Conservation (phyloP, 2,888 invertebrate genomes). For the Eupelmus urozonus region DNA sequence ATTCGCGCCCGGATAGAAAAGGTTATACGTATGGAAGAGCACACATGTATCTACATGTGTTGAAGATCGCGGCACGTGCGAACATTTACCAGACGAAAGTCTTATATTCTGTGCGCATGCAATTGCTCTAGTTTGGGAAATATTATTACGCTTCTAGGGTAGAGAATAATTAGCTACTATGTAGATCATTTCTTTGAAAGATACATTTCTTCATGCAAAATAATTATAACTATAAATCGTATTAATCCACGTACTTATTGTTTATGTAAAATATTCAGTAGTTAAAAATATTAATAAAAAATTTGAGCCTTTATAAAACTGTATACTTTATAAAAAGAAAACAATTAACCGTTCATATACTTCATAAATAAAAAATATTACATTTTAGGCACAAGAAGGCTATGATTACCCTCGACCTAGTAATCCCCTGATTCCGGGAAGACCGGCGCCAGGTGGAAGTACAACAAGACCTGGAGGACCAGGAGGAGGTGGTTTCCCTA, state of each 20-base stretch:
- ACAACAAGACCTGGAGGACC: constrained; percentile 64
- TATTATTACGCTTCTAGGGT: neutral
- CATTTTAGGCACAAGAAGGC: constrained; percentile 83
- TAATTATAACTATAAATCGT: neutral
- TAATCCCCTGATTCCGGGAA: constrained; percentile 79
- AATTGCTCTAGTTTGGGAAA: neutral
- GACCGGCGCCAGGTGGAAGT: constrained; percentile 63
- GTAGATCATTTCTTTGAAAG: no score
- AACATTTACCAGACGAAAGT: neutral
- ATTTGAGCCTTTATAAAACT: no score
- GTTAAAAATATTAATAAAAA: no score
- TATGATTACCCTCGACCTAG: constrained; percentile 87
- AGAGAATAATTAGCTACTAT: no score
- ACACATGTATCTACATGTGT: neutral
- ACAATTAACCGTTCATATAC: no score
- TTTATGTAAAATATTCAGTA: no score
- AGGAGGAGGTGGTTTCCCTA: constrained; percentile 61
- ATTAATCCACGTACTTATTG: neutral
- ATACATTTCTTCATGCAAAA: neutral
- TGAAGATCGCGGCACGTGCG: constrained; percentile 15
- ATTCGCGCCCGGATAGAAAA: constrained; percentile 16
- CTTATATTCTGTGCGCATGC: neutral
- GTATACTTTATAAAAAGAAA: no score
- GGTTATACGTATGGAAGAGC: neutral
- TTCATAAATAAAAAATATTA: no score